These are phyloP conservation scores for Dryococelus australis DNA, from an alignment of 2,888 invertebrate species.

Conservation along the genomic window DNA sequence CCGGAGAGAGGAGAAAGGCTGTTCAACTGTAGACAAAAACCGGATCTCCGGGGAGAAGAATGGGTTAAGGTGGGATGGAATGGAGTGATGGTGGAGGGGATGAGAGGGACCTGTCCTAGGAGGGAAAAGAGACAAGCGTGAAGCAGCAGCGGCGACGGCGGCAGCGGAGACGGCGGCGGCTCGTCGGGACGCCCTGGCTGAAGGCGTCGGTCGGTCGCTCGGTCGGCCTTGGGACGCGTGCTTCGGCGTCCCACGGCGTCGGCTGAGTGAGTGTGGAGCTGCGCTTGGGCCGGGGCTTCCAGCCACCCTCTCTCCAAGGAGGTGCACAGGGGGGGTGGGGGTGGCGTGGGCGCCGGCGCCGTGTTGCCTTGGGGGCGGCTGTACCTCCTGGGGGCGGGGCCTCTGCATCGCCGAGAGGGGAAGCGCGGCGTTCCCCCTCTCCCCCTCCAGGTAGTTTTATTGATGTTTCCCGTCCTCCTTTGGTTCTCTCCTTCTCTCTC, in stretches of 20 bases:
- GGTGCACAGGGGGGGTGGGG: neutral
- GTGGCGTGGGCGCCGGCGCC: conserved; percentile 41
- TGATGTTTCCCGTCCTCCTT: neutral
- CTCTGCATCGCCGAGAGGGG: neutral
- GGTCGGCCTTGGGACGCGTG: neutral
- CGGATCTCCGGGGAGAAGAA: conserved; percentile 39
- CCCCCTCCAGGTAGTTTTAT: neutral
- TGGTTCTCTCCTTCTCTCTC: neutral
- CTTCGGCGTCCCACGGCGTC: conserved; percentile 23
- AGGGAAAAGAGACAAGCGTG: conserved; percentile 18
- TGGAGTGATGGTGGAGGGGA: conserved; percentile 39
- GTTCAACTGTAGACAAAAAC: neutral
- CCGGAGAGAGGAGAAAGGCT: neutral
- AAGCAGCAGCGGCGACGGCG: conserved; percentile 47
- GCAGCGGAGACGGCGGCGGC: conserved; percentile 42
- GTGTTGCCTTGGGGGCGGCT: conserved; percentile 54
- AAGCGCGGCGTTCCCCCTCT: no score
- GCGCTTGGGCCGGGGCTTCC: no score
- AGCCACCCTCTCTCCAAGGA: neutral
- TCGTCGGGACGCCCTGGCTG: neutral
- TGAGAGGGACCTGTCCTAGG: neutral
- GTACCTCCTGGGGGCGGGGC: conserved; percentile 59
- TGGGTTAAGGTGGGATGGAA: conserved; percentile 39
- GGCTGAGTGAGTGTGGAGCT: no score
- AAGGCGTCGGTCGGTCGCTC: neutral